Conservation (phyloP, 2,797 vertebrate genomes). For the Bucorvus abyssinicus region DNA sequence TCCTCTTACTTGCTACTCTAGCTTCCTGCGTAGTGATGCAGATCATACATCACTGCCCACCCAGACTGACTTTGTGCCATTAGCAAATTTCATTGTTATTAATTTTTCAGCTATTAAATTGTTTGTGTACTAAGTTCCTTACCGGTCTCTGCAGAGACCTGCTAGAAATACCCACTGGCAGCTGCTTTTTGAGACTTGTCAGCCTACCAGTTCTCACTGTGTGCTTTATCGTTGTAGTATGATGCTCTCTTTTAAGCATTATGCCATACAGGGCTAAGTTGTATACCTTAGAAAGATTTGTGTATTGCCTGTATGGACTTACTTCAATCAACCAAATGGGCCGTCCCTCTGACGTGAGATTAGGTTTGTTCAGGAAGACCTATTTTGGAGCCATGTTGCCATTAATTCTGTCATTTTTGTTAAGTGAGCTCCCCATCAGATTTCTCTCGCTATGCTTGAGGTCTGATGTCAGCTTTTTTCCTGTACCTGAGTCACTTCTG, state of each 20-base stretch:
- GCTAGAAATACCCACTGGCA: neutral
- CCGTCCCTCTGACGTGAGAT: neutral
- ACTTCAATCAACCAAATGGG: neutral
- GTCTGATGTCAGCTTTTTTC: neutral
- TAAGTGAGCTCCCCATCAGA: neutral
- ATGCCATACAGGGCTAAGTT: neutral
- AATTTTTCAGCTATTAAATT: neutral
- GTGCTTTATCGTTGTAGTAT: neutral
- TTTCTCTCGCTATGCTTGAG: neutral
- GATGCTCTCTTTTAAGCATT: neutral
- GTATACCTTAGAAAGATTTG: neutral
- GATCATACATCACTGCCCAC: neutral
- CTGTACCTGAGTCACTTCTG: neutral
- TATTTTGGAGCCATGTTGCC: neutral
- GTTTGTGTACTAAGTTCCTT: neutral
- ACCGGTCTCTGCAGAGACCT: neutral
- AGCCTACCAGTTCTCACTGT: neutral
- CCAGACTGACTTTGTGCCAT: neutral
- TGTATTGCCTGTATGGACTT: neutral
- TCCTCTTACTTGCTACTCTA: neutral
- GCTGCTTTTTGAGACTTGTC: neutral
- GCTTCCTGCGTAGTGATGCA: neutral
- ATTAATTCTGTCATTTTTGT: neutral
- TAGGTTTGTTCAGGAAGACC: neutral
- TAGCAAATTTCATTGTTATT: neutral